Conservation (phyloP, 2,888 invertebrate species). For the Phrixothrix hirtus region DNA sequence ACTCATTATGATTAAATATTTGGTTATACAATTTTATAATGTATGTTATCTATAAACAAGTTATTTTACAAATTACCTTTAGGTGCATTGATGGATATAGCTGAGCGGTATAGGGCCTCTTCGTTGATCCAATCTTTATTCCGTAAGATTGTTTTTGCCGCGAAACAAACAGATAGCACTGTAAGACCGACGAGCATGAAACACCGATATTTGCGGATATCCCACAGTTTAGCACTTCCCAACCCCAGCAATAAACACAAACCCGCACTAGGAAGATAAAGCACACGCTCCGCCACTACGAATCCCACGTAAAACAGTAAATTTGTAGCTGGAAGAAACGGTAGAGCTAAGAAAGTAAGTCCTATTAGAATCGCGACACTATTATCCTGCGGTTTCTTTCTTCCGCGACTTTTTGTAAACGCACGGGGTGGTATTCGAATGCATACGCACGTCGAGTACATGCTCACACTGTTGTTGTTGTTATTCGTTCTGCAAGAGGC, state of each 20-base stretch:
- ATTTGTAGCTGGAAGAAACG: constrained; percentile 95
- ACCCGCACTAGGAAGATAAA: constrained; percentile 96
- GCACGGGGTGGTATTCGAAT: constrained; percentile 38
- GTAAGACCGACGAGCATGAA: constrained; percentile 59
- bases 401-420: constrained; percentile 8
- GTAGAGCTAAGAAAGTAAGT: constrained; percentile 80
- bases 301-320: constrained; percentile 97
- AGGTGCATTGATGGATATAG: constrained; percentile 91
- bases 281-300: constrained; percentile 93
- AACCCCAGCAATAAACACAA: constrained; percentile 86
- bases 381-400: constrained; percentile 6
- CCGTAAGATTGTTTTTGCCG: constrained; percentile 76
- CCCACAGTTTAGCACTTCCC: constrained; percentile 66
- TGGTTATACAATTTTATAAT: constrained; percentile 6
- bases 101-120: constrained; percentile 89
- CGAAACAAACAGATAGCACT: constrained; percentile 68
- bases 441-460: constrained; percentile 59
- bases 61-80: constrained; percentile 71
- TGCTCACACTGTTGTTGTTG: constrained; percentile 69
- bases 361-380: constrained; percentile 59
- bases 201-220: constrained; percentile 49
- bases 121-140: constrained; percentile 93
- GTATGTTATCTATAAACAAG: constrained; percentile 4
- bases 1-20: constrained; percentile 22
- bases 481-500: constrained; percentile 70